Conservation (phyloP, 2,113 vertebrate genomes). For the Proterorhinus semilunaris region DNA sequence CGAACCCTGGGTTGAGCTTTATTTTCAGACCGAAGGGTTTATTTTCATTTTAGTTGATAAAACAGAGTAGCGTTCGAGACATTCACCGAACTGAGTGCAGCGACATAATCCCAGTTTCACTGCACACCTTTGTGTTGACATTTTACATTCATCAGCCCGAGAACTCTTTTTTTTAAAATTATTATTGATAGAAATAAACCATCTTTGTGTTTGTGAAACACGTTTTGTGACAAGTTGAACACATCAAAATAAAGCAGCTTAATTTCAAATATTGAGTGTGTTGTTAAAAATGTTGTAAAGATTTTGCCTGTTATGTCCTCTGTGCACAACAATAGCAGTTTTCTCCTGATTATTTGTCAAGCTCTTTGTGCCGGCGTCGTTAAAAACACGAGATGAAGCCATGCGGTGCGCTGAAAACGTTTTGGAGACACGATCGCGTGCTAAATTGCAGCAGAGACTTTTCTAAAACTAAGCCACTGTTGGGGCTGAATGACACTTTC, state of each 20-base stretch:
- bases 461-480: conserved; percentile 10
- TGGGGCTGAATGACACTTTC: conserved; percentile 6
- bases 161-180: too few species aligned
- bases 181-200: too few species aligned
- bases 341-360: conserved; percentile 18
- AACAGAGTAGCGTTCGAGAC: too few species aligned
- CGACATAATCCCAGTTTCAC: too few species aligned
- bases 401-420: conserved; percentile 27
- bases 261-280: background rate
- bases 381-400: conserved; percentile 26
- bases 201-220: too few species aligned
- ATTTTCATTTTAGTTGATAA: too few species aligned
- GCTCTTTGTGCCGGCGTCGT: conserved; percentile 33
- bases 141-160: too few species aligned
- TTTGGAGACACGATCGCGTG: conserved; percentile 24
- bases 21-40: too few species aligned
- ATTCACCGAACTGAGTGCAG: too few species aligned
- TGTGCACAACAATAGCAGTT: background rate
- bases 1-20: too few species aligned
- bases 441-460: conserved; percentile 26
- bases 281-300: too few species aligned
- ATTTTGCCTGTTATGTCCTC: conserved; percentile 9
- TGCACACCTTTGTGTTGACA: too few species aligned
- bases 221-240: background rate
- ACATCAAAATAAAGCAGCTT: background rate